Conservation (phyloP, 2,797 vertebrate species). For the Enteromius viviparus region DNA sequence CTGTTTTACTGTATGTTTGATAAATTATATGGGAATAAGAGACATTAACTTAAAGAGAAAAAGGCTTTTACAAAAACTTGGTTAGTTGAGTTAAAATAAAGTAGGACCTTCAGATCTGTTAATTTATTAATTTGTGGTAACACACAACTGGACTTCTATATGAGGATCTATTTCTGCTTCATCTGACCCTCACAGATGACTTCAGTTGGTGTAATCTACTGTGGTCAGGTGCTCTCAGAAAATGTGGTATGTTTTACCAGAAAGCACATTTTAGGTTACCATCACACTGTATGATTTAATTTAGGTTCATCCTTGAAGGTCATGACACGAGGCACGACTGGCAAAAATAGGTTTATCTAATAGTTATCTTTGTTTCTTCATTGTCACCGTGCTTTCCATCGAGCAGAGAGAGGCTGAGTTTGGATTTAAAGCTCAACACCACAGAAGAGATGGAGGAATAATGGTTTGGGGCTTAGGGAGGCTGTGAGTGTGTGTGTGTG, state of each 20-base stretch:
- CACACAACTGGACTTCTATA: too few species aligned
- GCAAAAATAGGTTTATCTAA: not conserved
- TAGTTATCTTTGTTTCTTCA: not conserved
- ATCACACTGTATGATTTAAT: not conserved
- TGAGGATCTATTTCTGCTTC: too few species aligned
- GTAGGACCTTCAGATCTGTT: too few species aligned
- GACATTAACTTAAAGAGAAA: not conserved
- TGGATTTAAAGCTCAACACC: slow-evolving; percentile 34
- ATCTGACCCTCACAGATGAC: not conserved
- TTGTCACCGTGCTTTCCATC: slow-evolving; percentile 16
- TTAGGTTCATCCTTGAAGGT: not conserved
- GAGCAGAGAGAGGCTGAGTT: slow-evolving; percentile 40
- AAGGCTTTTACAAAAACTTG: not conserved
- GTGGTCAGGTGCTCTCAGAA: not conserved
- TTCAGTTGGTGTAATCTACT: not conserved
- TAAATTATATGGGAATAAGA: not conserved
- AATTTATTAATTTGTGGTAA: too few species aligned
- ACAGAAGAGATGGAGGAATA: slow-evolving; percentile 33
- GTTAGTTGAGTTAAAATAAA: too few species aligned
- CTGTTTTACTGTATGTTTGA: not conserved
- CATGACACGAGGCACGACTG: not conserved
- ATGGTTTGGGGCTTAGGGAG: slow-evolving; percentile 57
- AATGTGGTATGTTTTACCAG: not conserved
- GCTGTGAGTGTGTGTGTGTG: slow-evolving; percentile 15
- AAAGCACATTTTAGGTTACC: not conserved